A percentile compares a stretch with the other conserved stretches of the same genome.
Evolutionary conservation across 2,797 vertebrate species (phyloP).

Genomic region (Eupleurogrammus muticus): DNA sequence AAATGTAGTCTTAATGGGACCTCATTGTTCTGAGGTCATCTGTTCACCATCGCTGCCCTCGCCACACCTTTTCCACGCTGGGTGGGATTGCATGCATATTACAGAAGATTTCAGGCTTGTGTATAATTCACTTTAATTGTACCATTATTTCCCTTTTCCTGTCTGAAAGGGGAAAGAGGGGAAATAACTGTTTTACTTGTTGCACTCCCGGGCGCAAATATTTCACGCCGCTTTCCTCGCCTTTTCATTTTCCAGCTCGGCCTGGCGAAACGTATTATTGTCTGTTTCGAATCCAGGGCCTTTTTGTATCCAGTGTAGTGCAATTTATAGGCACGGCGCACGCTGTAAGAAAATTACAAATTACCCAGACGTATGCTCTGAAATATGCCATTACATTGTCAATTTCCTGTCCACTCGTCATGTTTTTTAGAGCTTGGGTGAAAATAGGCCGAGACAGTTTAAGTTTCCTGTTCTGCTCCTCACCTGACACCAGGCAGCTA

Average conservation of each 20-base stretch:
- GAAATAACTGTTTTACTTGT: slow-evolving; percentile 28
- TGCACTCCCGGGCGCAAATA: slow-evolving; percentile 43
- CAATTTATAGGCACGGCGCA: slow-evolving; percentile 49
- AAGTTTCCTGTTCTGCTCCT: slow-evolving; percentile 35
- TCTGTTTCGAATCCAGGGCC: slow-evolving; percentile 42
- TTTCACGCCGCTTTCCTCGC: slow-evolving; percentile 27
- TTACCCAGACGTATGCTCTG: slow-evolving; percentile 42
- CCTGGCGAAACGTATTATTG: slow-evolving; percentile 42
- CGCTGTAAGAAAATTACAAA: slow-evolving; percentile 61
- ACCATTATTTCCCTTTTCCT: slow-evolving; percentile 53
- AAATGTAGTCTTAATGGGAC: background rate
- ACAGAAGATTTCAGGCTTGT: slow-evolving; percentile 33
- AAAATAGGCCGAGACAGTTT: slow-evolving; percentile 42
- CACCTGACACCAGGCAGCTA: slow-evolving; percentile 27
- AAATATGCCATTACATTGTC: slow-evolving; percentile 63
- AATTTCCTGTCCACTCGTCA: slow-evolving; percentile 59
- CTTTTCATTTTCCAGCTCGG: slow-evolving; percentile 42
- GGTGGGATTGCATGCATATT: slow-evolving; percentile 22
- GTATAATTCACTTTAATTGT: slow-evolving; percentile 47
- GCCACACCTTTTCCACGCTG: slow-evolving; percentile 26
- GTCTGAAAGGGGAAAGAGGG: slow-evolving; percentile 30
- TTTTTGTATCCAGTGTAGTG: slow-evolving; percentile 38
- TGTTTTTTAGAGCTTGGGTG: slow-evolving; percentile 31
- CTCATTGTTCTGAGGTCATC: slow-evolving; percentile 24
- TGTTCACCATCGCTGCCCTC: slow-evolving; percentile 6